phyloP scores from a whole-genome alignment of 2,888 invertebrate species.

The Acrobasis repandana region DNA sequence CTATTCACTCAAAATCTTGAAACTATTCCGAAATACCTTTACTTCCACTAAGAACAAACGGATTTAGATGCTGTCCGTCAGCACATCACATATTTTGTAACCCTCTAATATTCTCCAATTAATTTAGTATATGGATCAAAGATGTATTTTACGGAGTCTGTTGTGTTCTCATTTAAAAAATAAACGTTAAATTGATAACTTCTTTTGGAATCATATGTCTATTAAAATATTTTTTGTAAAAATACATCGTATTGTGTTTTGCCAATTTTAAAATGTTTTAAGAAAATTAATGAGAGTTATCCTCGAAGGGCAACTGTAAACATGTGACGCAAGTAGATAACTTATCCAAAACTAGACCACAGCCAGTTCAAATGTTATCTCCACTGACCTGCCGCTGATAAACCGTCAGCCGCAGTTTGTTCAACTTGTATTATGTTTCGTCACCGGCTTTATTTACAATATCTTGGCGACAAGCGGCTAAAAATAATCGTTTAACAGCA shows the following conservation, averaged over 20 bases:
- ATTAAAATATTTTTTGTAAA: too few relatives aligned
- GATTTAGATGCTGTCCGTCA: too few relatives aligned
- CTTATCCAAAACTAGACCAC: conserved; percentile 73
- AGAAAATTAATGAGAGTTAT: conserved; percentile 17
- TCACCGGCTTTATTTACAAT: conserved; percentile 64
- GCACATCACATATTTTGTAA: too few relatives aligned
- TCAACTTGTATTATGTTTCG: conserved; percentile 65
- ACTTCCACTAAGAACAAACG: too few relatives aligned
- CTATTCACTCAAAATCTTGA: too few relatives aligned
- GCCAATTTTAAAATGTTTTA: conserved; percentile 18
- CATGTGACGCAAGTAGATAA: conserved; percentile 75
- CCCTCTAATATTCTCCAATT: too few relatives aligned
- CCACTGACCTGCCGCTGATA: conserved; percentile 56
- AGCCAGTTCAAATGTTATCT: conserved; percentile 66
- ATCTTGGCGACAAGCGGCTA: conserved; percentile 49
- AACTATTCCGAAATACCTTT: too few relatives aligned
- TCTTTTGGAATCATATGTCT: too few relatives aligned
- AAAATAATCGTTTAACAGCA: conserved; percentile 55
- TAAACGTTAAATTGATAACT: too few relatives aligned
- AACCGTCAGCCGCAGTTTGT: conserved; percentile 67
- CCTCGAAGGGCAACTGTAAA: conserved; percentile 41
- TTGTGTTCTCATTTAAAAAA: too few relatives aligned
- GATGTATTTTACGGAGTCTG: too few relatives aligned
- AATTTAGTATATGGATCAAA: too few relatives aligned
- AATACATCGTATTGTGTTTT: neutral